phyloP scores from a whole-genome alignment of 2,113 vertebrate genomes.

The Chionomys nivalis region DNA sequence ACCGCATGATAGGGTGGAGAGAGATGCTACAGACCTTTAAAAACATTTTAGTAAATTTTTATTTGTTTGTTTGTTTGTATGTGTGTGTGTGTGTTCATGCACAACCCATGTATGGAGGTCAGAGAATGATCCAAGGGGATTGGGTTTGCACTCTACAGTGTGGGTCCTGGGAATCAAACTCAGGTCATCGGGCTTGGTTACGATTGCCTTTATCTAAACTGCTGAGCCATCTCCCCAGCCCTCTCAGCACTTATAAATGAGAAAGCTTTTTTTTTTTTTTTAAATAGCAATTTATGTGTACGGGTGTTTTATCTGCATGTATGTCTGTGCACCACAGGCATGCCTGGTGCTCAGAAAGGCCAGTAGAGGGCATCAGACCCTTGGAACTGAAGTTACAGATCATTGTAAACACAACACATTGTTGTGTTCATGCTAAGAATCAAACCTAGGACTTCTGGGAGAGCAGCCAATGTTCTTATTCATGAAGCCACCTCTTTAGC shows the following conservation, averaged over 20 bases:
- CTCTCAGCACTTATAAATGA: not conserved
- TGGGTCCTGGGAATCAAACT: not conserved
- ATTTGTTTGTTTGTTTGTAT: not conserved
- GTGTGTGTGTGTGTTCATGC: not conserved
- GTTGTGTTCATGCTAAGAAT: not conserved
- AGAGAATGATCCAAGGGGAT: no score
- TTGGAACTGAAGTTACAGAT: not conserved
- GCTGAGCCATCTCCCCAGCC: not conserved
- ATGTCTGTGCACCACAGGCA: no score
- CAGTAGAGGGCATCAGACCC: not conserved
- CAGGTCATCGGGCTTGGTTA: no score
- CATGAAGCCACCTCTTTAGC: not conserved
- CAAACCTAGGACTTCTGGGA: not conserved
- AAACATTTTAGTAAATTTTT: not conserved
- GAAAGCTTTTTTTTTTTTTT: not conserved
- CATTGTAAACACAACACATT: not conserved
- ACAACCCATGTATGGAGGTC: not conserved
- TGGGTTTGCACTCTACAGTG: not conserved
- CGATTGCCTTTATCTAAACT: not conserved
- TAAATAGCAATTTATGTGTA: not conserved
- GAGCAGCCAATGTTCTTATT: not conserved
- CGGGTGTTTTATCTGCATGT: not conserved
- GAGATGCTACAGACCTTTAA: no score
- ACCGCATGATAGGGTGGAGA: no score
- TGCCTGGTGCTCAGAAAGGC: not conserved